Base-by-base conservation (phyloP, 2,113 vertebrate species). In the Nibea albiflora region DNA sequence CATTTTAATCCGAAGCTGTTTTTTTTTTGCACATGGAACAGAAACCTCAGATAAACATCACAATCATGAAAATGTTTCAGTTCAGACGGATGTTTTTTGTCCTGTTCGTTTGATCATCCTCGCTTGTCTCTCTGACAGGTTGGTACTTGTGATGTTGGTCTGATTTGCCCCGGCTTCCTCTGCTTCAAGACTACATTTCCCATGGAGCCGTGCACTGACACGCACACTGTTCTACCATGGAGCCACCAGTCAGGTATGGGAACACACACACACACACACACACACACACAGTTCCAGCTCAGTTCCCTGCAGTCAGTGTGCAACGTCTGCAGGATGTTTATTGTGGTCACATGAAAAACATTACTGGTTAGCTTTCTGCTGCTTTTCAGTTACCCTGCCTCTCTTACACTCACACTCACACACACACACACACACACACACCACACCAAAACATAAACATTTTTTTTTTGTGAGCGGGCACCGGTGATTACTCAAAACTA, bases 221-320 rank as follows among this genome's bases (percentile, higher is more conserved):
- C 73, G 17, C 86, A 83, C 64, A 24, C 79, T 60, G 10, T 71
- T 78, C 46, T 77, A 65, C 85, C 90, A 76, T 86, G 88, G 90
- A 90, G 81, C 75, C 82, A 67, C 79, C 80, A 83, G 84, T 85
- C 86, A 85, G 94, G 94, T 95, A 93, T 6, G 62, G 16, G 42
- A 2, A 31, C 57, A 56, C 60, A 28, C 54, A 58, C 53, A 49
- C 64, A 17, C 14, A n/a, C 61, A 50, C 56, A 74, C 63, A 44
- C 71, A 66, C 68, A 53, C 71, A 24, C 58, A n/a, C 26, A 12
- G 60, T 62, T 74, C 56, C 60, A 64, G 66, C 65, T 54, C 74
- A 62, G 64, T 11, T 68, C 22, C 15, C 44, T 66, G 24, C 53
- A 58, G 61, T 31, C 76, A 42, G 81, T 65, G 66, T 76, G 85